These are phyloP conservation scores for Sparidentex hasta DNA, from an alignment of 2,797 vertebrate genomes.

Conservation along the genomic window DNA sequence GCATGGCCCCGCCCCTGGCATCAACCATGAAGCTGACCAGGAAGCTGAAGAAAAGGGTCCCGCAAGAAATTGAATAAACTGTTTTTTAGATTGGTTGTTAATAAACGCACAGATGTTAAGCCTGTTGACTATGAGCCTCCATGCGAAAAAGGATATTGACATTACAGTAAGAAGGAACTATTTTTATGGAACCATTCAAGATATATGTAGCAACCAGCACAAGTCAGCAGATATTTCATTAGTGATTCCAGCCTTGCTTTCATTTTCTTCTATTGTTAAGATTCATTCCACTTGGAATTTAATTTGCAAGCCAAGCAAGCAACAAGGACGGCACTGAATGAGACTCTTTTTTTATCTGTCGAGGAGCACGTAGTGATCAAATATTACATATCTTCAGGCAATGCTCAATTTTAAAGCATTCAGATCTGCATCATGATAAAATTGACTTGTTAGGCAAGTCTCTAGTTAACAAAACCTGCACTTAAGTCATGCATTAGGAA, in stretches of 20 bases:
- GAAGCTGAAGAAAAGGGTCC: constrained; percentile 88
- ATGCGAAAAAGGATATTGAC: constrained; percentile 60
- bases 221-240: constrained; percentile 27
- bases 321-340: constrained; percentile 16
- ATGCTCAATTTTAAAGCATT: not conserved
- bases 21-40: constrained; percentile 99
- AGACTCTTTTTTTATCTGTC: constrained; percentile 13
- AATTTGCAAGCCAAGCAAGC: constrained; percentile 43
- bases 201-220: constrained; percentile 22
- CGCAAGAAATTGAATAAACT: not conserved
- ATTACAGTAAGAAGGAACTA: constrained; percentile 8
- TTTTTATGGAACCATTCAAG: constrained; percentile 24
- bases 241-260: not conserved
- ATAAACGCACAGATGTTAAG: constrained; percentile 2
- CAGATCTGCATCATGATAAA: too few relatives aligned
- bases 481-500: constrained; percentile 47
- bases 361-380: constrained; percentile 12
- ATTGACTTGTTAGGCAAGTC: not conserved
- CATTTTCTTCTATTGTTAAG: not conserved
- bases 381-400: constrained; percentile 7
- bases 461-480: constrained; percentile 5
- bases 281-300: constrained; percentile 30
- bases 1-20: constrained; percentile 97
- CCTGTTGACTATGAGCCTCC: constrained; percentile 36
- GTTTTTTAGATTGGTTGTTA: not conserved